Evolutionary conservation across 2,797 vertebrate species (phyloP), one percentile per base, ranked within the genome.

Genomic region (Alosa sapidissima): DNA sequence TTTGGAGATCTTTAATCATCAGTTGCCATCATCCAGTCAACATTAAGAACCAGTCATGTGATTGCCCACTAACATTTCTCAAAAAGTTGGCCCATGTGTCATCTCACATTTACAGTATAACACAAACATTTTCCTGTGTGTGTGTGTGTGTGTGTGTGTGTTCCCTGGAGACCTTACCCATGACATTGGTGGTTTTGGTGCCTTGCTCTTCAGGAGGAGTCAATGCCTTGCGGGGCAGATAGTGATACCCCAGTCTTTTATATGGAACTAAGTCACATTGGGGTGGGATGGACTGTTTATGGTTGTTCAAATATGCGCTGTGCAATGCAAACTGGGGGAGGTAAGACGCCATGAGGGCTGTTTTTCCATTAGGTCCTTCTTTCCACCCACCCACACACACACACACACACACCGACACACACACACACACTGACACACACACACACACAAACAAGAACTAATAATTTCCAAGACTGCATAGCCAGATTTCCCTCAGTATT

Each of bases 311-410:
- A 75, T 75, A 45, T 75, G 68, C 68, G 3, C 68, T 75, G 68
- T 41, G 68, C 75, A 75, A 75, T 75, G 68, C 68, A 45, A 7
- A 75, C 68, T 75, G 68, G 11, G 14, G 68, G 33, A 41, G 68
- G 36, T 33, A 33, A 19, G 68, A 75, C 68, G 1, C 33, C 33
- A 16, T 45, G 14, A 5, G 33, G 41, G 68, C 68, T 41, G 68
- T 75, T 75, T 75, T 75, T 75, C 68, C 68, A 75, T 75, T 41
- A 75, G 36, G 68, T 41, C 68, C 68, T 45, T 19, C 68, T 75
- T 75, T 75, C 68, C 68, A 33, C 41, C 36, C 68, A 21, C 55
- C 13, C 55, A 58, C 55, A 58, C 55, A 52, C 51, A 52, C 51
- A 52, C 21, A 62, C 58, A 62, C 55, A 60, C 54, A 55, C n/a